Evolutionary conservation across 2,888 invertebrate species (phyloP).

Genomic region (Lasioglossum oenotherae): DNA sequence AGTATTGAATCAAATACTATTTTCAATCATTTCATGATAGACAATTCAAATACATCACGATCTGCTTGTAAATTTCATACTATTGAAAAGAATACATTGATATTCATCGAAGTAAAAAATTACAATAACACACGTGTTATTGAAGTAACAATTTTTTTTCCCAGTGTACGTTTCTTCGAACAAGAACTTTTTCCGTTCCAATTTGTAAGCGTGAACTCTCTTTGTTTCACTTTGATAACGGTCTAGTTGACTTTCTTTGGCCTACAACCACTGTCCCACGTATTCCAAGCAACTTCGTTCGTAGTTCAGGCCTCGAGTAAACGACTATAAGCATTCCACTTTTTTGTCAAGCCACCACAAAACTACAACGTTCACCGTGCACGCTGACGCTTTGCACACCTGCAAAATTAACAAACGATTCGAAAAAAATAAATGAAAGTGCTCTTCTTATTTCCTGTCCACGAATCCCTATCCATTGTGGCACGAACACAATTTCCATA

Average conservation of each 20-base stretch:
- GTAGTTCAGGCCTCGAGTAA: background rate
- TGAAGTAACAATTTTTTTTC: too few relatives aligned
- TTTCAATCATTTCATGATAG: too few relatives aligned
- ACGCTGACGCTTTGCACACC: too few relatives aligned
- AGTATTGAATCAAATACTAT: too few relatives aligned
- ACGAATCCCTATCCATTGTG: background rate
- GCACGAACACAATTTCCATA: background rate
- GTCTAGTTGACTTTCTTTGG: background rate
- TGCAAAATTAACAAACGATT: background rate
- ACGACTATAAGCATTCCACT: background rate
- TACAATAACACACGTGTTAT: too few relatives aligned
- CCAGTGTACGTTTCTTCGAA: too few relatives aligned
- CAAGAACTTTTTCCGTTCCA: background rate
- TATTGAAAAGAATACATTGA: too few relatives aligned
- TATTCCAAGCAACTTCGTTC: background rate
- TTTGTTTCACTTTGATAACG: background rate
- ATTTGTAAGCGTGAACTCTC: background rate
- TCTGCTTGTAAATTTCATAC: too few relatives aligned
- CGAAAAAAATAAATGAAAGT: too few relatives aligned
- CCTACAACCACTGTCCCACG: background rate
- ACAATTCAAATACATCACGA: too few relatives aligned
- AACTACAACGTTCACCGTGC: background rate
- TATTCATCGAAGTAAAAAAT: too few relatives aligned
- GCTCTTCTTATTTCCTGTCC: background rate
- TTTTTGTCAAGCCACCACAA: background rate